These are phyloP conservation scores for Heliconius aoede DNA, from an alignment of 2,888 invertebrate species.

Conservation along the genomic window DNA sequence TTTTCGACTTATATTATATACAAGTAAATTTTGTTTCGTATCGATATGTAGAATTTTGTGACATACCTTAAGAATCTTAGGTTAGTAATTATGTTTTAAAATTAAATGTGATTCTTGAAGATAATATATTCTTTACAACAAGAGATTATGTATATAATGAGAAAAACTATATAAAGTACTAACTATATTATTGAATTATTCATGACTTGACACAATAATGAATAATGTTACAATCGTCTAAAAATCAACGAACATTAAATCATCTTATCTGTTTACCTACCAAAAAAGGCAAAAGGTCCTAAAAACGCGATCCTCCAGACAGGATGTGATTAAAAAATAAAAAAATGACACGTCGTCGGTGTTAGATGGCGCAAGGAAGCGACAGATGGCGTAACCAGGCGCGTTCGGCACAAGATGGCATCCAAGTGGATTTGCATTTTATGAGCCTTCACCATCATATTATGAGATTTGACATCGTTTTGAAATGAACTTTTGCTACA, in stretches of 20 bases:
- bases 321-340: conserved; percentile 18
- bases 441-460: conserved; percentile 24
- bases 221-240: background rate
- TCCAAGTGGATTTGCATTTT: conserved; percentile 32
- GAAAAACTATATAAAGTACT: too few species aligned
- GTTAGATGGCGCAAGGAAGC: conserved; percentile 33
- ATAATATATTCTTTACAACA: background rate
- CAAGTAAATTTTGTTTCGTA: background rate
- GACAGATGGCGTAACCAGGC: conserved; percentile 45
- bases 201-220: background rate
- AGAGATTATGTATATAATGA: background rate
- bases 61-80: background rate
- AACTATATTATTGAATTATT: background rate
- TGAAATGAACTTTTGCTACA: background rate
- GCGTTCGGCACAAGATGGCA: conserved; percentile 23
- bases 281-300: conserved; percentile 2
- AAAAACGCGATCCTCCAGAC: conserved; percentile 5
- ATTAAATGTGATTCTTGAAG: background rate
- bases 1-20: conserved; percentile 1
- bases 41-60: background rate
- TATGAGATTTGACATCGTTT: conserved; percentile 20
- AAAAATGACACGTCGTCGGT: conserved; percentile 8
- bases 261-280: background rate
- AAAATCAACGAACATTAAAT: background rate
- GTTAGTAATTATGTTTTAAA: background rate